A percentile compares a stretch with the other conserved stretches of the same genome.
Conservation (phyloP, 2,113 vertebrate genomes). For the Oreochromis niloticus region DNA sequence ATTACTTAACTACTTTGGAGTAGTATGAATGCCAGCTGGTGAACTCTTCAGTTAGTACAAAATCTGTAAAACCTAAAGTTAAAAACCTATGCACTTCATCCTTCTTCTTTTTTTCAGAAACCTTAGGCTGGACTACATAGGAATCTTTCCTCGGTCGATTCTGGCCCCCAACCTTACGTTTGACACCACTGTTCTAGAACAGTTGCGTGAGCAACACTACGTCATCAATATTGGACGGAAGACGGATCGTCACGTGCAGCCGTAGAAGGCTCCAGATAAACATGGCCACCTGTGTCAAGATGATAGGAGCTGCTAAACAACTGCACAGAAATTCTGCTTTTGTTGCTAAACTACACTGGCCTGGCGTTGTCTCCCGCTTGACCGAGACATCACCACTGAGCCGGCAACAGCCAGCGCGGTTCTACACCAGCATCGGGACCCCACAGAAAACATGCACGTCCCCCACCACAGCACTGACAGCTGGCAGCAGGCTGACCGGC, state of each 20-base stretch:
- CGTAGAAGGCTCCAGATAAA: constrained; percentile 59
- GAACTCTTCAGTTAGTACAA: background rate
- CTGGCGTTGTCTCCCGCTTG: background rate
- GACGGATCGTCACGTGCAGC: background rate
- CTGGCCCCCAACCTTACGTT: background rate
- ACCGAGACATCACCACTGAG: background rate
- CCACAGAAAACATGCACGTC: background rate
- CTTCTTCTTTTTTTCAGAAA: fast-evolving
- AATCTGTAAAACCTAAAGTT: background rate
- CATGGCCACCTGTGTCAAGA: constrained; percentile 65
- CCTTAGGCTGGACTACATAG: fast-evolving
- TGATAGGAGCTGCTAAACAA: constrained; percentile 40
- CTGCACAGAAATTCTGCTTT: constrained; percentile 3
- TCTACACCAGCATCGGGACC: background rate
- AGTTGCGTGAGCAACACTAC: background rate
- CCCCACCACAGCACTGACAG: background rate
- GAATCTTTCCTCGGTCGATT: background rate
- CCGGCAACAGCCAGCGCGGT: background rate
- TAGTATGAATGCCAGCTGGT: background rate
- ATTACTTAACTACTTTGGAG: background rate
- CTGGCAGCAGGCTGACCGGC: background rate
- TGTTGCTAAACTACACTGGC: background rate
- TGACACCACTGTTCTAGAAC: background rate
- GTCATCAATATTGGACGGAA: constrained; percentile 59
- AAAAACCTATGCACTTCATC: background rate